A percentile compares a stretch with the other conserved stretches of the same genome.
phyloP scores from a whole-genome alignment of 2,888 invertebrate genomes.

The Adelognathus sp. region DNA sequence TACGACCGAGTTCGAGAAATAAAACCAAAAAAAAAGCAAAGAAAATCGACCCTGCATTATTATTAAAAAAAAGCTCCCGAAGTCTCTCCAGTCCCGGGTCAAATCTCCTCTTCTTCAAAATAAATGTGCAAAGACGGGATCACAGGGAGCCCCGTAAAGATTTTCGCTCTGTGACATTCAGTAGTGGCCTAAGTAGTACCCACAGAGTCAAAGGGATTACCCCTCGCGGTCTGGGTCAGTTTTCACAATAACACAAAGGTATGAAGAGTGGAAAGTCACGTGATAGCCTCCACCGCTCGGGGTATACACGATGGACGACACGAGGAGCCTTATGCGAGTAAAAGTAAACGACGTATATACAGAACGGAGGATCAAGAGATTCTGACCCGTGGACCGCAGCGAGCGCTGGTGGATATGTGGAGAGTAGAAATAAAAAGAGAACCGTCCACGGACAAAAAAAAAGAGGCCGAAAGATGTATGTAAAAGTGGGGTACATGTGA shows the following conservation, averaged over 20 bases:
- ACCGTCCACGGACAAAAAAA: neutral
- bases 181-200: neutral
- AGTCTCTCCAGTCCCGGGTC: neutral
- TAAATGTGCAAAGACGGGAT: constrained; percentile 6
- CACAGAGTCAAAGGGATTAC: constrained; percentile 38
- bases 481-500: neutral
- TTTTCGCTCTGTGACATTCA: neutral
- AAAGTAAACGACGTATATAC: constrained; percentile 16
- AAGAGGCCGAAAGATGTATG: neutral
- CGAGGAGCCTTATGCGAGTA: neutral
- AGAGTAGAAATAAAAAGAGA: neutral
- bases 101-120: neutral
- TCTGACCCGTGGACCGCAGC: constrained; percentile 10
- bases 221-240: constrained; percentile 8
- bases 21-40: neutral
- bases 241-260: constrained; percentile 35
- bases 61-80: constrained; percentile 23
- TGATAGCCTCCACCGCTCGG: neutral
- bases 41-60: constrained; percentile 10
- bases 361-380: constrained; percentile 12
- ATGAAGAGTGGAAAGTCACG: constrained; percentile 15
- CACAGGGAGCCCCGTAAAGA: neutral
- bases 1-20: neutral
- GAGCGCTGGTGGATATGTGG: constrained; percentile 17
- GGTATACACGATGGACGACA: neutral